Evolutionary conservation across 2,113 vertebrate species (phyloP).

Genomic region (Oreochromis niloticus): DNA sequence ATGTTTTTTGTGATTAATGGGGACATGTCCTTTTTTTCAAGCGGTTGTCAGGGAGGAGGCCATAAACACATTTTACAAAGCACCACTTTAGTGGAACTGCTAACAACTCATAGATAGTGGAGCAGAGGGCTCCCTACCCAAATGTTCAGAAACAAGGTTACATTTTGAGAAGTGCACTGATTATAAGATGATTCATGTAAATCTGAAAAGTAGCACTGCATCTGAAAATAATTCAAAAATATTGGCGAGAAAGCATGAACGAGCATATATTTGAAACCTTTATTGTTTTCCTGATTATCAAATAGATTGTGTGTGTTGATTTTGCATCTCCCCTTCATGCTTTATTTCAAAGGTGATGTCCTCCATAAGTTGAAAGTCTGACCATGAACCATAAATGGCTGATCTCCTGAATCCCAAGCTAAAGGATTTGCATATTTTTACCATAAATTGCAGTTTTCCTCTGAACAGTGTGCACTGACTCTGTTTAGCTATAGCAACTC

Average conservation of each 20-base stretch:
- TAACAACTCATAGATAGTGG: neutral
- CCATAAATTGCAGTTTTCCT: neutral
- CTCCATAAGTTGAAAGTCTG: neutral
- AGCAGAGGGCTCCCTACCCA: neutral
- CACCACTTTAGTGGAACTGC: neutral
- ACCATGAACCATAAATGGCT: neutral
- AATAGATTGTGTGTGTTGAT: neutral
- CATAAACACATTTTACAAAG: neutral
- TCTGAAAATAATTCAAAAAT: neutral
- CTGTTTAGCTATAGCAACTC: neutral
- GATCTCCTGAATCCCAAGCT: neutral
- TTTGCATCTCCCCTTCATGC: neutral
- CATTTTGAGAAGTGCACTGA: neutral
- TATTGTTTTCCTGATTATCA: neutral
- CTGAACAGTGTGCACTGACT: neutral
- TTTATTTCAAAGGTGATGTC: neutral
- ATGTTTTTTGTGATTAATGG: neutral
- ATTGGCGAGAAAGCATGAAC: rapidly evolving
- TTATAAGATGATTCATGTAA: neutral
- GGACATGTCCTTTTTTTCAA: neutral
- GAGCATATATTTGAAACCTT: neutral
- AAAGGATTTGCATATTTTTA: neutral
- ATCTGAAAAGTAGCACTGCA: neutral
- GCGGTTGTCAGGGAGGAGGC: neutral
- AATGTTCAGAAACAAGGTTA: neutral